Percentiles rank a stretch among this genome's conserved stretches.
phyloP scores from a whole-genome alignment of 2,888 invertebrate species.

The Luperina testacea region DNA sequence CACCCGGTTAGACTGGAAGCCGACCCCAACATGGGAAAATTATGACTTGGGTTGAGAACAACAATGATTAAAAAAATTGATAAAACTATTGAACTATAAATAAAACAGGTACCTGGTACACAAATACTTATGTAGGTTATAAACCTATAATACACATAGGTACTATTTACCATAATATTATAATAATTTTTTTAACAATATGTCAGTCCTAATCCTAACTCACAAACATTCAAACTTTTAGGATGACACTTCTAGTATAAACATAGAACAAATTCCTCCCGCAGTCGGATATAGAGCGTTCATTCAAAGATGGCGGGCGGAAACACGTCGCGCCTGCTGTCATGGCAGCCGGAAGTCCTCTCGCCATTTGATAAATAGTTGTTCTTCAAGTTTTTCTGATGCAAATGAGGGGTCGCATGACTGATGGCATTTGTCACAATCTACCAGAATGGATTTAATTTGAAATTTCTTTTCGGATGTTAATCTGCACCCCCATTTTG shows the following conservation, averaged over 20 bases:
- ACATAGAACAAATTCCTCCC: slow-evolving; percentile 46
- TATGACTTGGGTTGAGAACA: no score
- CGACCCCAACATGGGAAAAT: no score
- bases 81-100: no score
- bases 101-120: no score
- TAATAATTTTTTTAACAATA: background rate
- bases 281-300: slow-evolving; percentile 72
- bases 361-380: slow-evolving; percentile 90
- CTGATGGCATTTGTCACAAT: slow-evolving; percentile 89
- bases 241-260: slow-evolving; percentile 62
- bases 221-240: background rate
- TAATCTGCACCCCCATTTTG: slow-evolving; percentile 80
- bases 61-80: no score
- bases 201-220: no score
- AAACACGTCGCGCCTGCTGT: slow-evolving; percentile 88
- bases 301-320: slow-evolving; percentile 86
- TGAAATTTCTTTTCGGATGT: slow-evolving; percentile 82
- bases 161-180: no score
- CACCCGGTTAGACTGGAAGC: no score
- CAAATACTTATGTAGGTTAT: no score
- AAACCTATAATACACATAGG: no score
- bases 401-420: slow-evolving; percentile 90
- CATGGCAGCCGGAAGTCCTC: slow-evolving; percentile 88
- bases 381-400: slow-evolving; percentile 90
- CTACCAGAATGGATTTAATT: slow-evolving; percentile 89